phyloP scores from a whole-genome alignment of 2,888 invertebrate genomes.

The Drosophila neonasuta region DNA sequence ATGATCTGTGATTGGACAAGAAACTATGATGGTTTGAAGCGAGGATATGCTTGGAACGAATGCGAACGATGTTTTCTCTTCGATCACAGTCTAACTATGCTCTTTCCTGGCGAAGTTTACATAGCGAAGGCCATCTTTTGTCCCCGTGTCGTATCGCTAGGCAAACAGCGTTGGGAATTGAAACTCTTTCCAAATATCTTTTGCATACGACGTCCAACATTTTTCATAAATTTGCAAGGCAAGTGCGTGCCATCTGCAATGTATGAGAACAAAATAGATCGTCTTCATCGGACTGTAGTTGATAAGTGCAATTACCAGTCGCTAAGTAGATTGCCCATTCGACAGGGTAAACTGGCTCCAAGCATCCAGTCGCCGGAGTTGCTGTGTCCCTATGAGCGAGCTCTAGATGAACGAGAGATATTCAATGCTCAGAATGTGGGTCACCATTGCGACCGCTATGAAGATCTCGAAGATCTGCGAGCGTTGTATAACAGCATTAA shows the following conservation, averaged over 20 bases:
- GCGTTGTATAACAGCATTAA: constrained; percentile 56
- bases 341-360: constrained; percentile 50
- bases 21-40: background rate
- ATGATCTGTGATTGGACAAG: constrained; percentile 64
- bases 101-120: constrained; percentile 63
- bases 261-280: constrained; percentile 50
- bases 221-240: constrained; percentile 57
- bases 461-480: constrained; percentile 70
- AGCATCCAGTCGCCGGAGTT: constrained; percentile 42
- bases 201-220: constrained; percentile 31
- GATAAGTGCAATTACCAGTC: constrained; percentile 52
- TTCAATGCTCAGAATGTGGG: constrained; percentile 69
- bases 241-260: constrained; percentile 54
- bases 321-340: constrained; percentile 27
- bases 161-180: constrained; percentile 57
- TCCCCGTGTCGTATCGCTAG: constrained; percentile 51
- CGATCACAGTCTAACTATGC: constrained; percentile 36
- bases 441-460: constrained; percentile 71
- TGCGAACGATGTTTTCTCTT: constrained; percentile 53
- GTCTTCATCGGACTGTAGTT: constrained; percentile 29
- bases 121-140: constrained; percentile 57
- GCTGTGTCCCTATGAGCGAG: constrained; percentile 68
- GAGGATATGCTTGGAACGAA: constrained; percentile 17
- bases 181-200: constrained; percentile 61
- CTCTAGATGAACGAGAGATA: constrained; percentile 70